Evolutionary conservation across 2,888 invertebrate species (phyloP), one percentile per base, ranked within the genome.

Genomic region (Metacarcinus magister): DNA sequence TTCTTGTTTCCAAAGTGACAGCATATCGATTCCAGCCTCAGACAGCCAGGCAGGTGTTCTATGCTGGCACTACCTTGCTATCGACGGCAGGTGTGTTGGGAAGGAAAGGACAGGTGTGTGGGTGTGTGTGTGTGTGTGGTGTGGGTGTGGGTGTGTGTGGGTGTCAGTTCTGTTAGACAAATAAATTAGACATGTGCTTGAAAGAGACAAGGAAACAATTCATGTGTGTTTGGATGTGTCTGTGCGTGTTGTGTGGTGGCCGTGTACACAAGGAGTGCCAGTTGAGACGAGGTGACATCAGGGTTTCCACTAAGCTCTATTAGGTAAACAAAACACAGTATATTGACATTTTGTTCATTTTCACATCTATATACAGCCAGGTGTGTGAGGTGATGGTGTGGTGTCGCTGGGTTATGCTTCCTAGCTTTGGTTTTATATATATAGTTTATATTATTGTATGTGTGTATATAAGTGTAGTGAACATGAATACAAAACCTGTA

Each of bases 311-410:
- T 7, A 54, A 54, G 8, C 19, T 67, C 67, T n/a, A 67, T 54
- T 54, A 32, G 32, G 82, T 0, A 82, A 82, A 28, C 2, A 82
- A 82, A 82, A 28, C 3, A 32, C 82, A 5, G 8, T 32, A 23
- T 82, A 82, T 82, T 82, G 32, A 28, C 82, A 82, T 82, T 32
- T 82, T 82, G 3, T 28, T 75, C 75, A 75, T 28, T 75, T 4
- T 82, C 32, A 82, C 82, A 82, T 82, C 82, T 82, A 82, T 82
- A 0, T 82, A 82, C 82, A 82, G 82, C 28, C 32, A 82, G 32
- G 82, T 32, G 82, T 10, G 82, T 82, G 82, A 13, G 23, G 8
- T 67, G 67, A 67, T 32, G 32, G 7, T 4, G 32, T 3, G 82
- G 82, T 3, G 82, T 4, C 8, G 3, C 54, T 54, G 54, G 23